Conservation (phyloP, 2,797 vertebrate genomes). For the Siniperca obscura region DNA sequence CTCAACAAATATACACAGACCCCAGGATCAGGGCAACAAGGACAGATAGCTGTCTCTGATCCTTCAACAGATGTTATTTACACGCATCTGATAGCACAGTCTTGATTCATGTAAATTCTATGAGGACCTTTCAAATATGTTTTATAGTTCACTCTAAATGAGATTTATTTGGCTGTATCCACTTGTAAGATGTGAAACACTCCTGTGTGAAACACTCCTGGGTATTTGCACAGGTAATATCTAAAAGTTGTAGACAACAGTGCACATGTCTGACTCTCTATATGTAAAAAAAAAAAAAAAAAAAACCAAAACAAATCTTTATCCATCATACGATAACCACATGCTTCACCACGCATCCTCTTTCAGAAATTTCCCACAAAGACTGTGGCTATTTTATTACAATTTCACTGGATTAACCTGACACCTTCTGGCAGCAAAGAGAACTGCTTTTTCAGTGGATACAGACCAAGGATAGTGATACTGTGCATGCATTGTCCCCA, state of each 20-base stretch:
- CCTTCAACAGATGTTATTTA: conserved; percentile 53
- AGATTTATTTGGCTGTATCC: neutral
- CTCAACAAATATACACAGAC: conserved; percentile 74
- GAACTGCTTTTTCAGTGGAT: conserved; percentile 44
- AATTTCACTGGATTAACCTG: conserved; percentile 49
- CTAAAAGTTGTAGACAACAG: neutral
- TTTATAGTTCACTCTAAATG: neutral
- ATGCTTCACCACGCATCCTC: neutral
- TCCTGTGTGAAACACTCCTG: neutral
- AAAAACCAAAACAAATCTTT: neutral
- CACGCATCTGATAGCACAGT: conserved; percentile 14
- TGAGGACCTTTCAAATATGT: neutral
- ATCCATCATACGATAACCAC: neutral
- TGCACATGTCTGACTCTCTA: neutral
- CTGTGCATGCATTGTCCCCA: neutral
- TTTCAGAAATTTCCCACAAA: conserved; percentile 5
- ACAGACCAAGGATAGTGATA: neutral
- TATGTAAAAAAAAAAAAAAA: neutral
- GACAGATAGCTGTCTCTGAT: conserved; percentile 59
- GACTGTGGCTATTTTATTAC: neutral
- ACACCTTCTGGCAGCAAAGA: conserved; percentile 75
- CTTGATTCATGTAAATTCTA: conserved; percentile 17
- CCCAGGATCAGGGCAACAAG: conserved; percentile 64
- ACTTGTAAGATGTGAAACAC: neutral
- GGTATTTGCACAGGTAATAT: neutral